A percentile compares a stretch with the other conserved stretches of the same genome.
phyloP scores from a whole-genome alignment of 2,888 invertebrate species.

The Xestia rhomboidea region DNA sequence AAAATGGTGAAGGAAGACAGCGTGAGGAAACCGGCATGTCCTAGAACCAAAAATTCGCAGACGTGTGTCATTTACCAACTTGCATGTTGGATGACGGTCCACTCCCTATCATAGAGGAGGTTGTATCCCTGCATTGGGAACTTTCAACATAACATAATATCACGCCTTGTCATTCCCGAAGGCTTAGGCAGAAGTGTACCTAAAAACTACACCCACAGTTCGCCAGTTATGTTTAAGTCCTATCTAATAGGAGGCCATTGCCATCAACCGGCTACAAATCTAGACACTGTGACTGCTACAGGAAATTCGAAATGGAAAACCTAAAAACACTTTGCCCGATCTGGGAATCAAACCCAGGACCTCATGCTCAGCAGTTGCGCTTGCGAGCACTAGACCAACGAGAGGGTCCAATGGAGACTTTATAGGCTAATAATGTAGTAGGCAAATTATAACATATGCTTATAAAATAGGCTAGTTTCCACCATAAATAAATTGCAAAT shows the following conservation, averaged over 20 bases:
- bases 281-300: not conserved
- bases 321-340: too few relatives aligned
- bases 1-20: not conserved
- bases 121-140: too few relatives aligned
- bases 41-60: too few relatives aligned
- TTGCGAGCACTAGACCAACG: not conserved
- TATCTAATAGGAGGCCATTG: too few relatives aligned
- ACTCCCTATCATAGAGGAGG: too few relatives aligned
- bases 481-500: too few relatives aligned
- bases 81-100: too few relatives aligned
- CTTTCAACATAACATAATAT: not conserved
- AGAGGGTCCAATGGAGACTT: not conserved
- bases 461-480: too few relatives aligned
- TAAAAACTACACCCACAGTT: not conserved
- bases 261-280: not conserved
- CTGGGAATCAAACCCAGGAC: too few relatives aligned
- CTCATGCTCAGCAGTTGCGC: too few relatives aligned
- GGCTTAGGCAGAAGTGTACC: not conserved
- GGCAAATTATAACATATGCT: not conserved
- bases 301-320: too few relatives aligned
- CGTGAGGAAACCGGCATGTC: not conserved
- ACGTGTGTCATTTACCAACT: too few relatives aligned
- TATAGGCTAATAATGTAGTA: not conserved
- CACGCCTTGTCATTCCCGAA: not conserved
- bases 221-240: not conserved